Conservation (phyloP, 2,113 vertebrate genomes). For the Lathamus discolor region DNA sequence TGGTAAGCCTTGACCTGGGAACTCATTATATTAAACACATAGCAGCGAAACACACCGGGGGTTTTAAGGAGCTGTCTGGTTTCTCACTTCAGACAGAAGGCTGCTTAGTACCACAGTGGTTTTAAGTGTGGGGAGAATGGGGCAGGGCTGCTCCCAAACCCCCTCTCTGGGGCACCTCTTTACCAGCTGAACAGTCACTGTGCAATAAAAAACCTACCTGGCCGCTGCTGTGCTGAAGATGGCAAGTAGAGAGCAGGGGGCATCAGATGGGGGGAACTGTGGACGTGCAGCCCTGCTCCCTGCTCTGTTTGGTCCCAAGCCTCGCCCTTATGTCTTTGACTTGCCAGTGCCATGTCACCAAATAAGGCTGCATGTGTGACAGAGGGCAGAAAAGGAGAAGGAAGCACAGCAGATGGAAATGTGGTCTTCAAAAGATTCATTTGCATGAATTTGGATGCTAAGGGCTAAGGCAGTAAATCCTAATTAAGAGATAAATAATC, state of each 20-base stretch:
- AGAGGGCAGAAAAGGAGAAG: not conserved
- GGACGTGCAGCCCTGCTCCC: not conserved
- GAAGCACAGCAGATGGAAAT: not conserved
- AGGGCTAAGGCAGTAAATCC: not conserved
- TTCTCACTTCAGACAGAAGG: not conserved
- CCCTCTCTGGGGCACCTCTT: not conserved
- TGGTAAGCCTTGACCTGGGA: not conserved
- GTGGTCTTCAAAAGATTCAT: not conserved
- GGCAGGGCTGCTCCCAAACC: not conserved
- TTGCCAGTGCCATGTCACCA: not conserved
- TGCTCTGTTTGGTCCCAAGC: not conserved
- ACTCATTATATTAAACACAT: not conserved
- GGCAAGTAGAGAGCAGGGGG: not conserved
- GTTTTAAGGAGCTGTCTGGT: not conserved
- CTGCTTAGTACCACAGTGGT: not conserved
- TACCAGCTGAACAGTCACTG: not conserved
- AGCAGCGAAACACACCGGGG: not conserved
- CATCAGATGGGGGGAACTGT: rapidly evolving
- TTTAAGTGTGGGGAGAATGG: not conserved
- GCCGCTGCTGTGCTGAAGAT: rapidly evolving
- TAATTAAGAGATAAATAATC: not conserved
- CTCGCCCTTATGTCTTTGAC: not conserved
- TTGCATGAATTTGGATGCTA: not conserved
- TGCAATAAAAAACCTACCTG: not conserved
- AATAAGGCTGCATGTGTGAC: not conserved